Base-by-base conservation (phyloP, 2,113 vertebrate species). In the Progne subis region DNA sequence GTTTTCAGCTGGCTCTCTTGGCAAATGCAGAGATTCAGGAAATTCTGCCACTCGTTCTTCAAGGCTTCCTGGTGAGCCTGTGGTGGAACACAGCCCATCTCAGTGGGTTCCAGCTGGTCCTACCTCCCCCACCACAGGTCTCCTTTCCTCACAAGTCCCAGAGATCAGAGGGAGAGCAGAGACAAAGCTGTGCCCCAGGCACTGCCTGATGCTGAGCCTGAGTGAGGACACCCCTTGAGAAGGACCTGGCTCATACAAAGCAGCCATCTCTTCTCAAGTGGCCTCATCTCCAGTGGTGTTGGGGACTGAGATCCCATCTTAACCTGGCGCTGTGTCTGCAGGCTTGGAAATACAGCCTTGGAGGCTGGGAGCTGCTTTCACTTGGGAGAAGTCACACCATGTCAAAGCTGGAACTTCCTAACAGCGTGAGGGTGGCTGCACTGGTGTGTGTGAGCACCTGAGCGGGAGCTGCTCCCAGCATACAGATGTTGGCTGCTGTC, bases 1-100 rank as follows among this genome's bases (percentile, higher is more conserved):
- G 95, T 99, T 88, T 99, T 98, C 96, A 99, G 97, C 12, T 99
- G 99, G 21, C 98, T 98, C 97, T 99, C 99, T 83, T 99, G 98
- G 95, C 99, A 99, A 96, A 99, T 99, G 96, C 99, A 99, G 75
- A 99, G 98, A 70, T 99, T 99, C 86, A 99, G 98, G 93, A 99
- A 99, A 93, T 99, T 99, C 97, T 99, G 99, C 99, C 99, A 99
- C 86, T 99, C 99, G 0, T 94, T 98, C 95, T 99, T 98, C 80
- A 99, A 87, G 12, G 97, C 94, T 64, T 99, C 99, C 97, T 98
- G 99, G 94, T 99, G 99, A 72, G 97, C 97, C 99, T 99, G 95
- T 67, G 93, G 60, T 34, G 64, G 52, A 75, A 94, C 26, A 81
- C 21, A 89, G 59, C 28, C 32, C 0, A 6, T 41, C 47, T 70